A percentile compares a stretch with the other conserved stretches of the same genome.
Evolutionary conservation across 2,797 vertebrate genomes (phyloP).

Genomic region (Percopsis omiscomaycus): DNA sequence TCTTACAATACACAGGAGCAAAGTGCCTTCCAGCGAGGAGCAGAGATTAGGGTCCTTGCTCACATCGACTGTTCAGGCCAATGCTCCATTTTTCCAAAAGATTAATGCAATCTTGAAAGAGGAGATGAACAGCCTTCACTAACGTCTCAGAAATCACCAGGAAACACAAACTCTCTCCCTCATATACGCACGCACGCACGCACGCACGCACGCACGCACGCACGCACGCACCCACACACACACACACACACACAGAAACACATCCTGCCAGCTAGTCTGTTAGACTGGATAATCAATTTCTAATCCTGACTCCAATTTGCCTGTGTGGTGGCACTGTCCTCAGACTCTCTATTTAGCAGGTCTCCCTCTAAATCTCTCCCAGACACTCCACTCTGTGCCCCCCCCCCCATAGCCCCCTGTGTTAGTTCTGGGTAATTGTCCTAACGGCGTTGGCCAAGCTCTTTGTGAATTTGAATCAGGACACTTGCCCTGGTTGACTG

Average conservation of each 20-base stretch:
- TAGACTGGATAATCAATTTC: slow-evolving; percentile 36
- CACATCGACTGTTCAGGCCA: slow-evolving; percentile 10
- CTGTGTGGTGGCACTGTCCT: slow-evolving; percentile 13
- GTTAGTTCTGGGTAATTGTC: slow-evolving; percentile 57
- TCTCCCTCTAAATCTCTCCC: slow-evolving; percentile 31
- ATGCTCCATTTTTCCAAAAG: neutral
- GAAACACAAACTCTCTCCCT: neutral
- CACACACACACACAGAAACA: neutral
- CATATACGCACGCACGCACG: slow-evolving; percentile 1
- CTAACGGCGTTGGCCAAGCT: slow-evolving; percentile 40
- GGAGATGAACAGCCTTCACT: slow-evolving; percentile 19
- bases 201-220: slow-evolving; percentile 1
- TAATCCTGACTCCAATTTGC: slow-evolving; percentile 32
- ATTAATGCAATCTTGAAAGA: neutral
- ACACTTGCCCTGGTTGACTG: slow-evolving; percentile 31
- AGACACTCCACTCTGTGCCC: slow-evolving; percentile 26
- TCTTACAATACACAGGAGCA: neutral
- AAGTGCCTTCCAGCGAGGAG: neutral
- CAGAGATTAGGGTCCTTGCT: slow-evolving; percentile 2
- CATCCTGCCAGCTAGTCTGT: neutral
- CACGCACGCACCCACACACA: neutral
- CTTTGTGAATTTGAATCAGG: slow-evolving; percentile 46
- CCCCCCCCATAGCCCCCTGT: slow-evolving; percentile 18
- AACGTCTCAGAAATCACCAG: neutral
- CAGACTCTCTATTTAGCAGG: slow-evolving; percentile 18